Evolutionary conservation across 2,113 vertebrate species (phyloP).

Genomic region (Phrynosoma platyrhinos): DNA sequence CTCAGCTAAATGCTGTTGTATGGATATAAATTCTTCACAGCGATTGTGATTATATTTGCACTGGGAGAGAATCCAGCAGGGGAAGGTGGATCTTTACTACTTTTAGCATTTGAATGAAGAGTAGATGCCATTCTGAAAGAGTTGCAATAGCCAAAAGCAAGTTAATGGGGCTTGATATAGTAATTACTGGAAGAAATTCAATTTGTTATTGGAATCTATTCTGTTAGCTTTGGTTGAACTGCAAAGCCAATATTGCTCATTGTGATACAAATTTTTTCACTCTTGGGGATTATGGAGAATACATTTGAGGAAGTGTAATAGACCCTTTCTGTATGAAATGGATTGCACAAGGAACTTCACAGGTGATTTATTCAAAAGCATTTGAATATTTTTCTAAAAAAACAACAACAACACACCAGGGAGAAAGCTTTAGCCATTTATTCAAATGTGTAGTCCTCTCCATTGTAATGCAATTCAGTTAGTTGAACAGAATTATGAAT

Average conservation of each 20-base stretch:
- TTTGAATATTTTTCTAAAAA: neutral
- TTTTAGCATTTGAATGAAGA: conserved; percentile 1
- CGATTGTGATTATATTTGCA: neutral
- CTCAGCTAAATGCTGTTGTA: neutral
- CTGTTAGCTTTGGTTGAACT: neutral
- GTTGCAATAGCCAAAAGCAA: conserved; percentile 13
- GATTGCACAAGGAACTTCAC: conserved; percentile 13
- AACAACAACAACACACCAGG: no score
- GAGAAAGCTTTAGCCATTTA: neutral
- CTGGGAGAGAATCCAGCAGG: neutral
- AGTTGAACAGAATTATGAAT: conserved; percentile 44
- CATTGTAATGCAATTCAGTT: neutral
- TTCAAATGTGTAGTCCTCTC: neutral
- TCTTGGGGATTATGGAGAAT: conserved; percentile 9
- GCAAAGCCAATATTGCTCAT: conserved; percentile 10
- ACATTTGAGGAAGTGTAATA: conserved; percentile 12
- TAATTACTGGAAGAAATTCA: conserved; percentile 30
- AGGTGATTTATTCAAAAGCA: conserved; percentile 7
- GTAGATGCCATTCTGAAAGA: conserved; percentile 11
- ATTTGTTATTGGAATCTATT: conserved; percentile 26
- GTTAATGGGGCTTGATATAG: conserved; percentile 27
- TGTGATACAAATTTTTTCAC: conserved; percentile 1
- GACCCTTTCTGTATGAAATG: conserved; percentile 19
- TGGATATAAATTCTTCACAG: neutral
- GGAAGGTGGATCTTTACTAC: neutral